A percentile compares a stretch with the other conserved stretches of the same genome.
phyloP scores from a whole-genome alignment of 2,888 invertebrate genomes.

The Branchellion lobata region DNA sequence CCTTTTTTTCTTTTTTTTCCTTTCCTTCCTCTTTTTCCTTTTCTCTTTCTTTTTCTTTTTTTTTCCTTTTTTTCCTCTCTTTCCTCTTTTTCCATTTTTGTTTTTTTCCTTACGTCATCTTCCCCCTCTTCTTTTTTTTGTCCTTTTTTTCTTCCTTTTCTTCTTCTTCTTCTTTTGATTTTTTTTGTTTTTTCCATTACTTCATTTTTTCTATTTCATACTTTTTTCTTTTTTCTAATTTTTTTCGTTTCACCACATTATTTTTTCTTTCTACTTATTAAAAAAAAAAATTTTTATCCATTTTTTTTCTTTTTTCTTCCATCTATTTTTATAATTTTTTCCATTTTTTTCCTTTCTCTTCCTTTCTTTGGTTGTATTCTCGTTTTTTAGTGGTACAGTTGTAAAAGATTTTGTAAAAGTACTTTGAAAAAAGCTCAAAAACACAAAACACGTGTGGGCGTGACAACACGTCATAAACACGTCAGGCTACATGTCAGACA shows the following conservation, averaged over 20 bases:
- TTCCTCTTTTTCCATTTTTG: not conserved
- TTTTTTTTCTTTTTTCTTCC: slow-evolving; percentile 72
- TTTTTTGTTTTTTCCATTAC: not conserved
- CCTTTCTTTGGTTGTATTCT: slow-evolving; percentile 80
- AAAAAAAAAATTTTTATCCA: no score
- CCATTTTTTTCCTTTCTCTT: slow-evolving; percentile 83
- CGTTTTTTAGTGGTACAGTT: no score
- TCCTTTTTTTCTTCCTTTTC: not conserved
- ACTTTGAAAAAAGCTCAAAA: no score
- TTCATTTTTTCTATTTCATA: not conserved
- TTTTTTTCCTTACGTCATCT: not conserved
- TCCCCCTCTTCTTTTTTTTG: not conserved
- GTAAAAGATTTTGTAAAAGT: no score
- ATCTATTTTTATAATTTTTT: slow-evolving; percentile 75
- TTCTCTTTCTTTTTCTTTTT: not conserved
- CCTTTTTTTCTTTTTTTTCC: no score
- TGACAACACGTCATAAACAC: no score
- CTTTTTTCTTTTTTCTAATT: not conserved
- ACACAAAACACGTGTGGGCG: no score
- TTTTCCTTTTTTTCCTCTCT: not conserved
- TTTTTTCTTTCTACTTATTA: no score
- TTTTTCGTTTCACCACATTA: not conserved
- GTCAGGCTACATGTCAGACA: no score
- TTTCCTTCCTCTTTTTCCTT: not conserved
- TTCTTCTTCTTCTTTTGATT: not conserved